These are phyloP conservation scores for Halichondria panicea DNA, from an alignment of 37 sponge, comb jelly and placozoan species.

Conservation along the genomic window DNA sequence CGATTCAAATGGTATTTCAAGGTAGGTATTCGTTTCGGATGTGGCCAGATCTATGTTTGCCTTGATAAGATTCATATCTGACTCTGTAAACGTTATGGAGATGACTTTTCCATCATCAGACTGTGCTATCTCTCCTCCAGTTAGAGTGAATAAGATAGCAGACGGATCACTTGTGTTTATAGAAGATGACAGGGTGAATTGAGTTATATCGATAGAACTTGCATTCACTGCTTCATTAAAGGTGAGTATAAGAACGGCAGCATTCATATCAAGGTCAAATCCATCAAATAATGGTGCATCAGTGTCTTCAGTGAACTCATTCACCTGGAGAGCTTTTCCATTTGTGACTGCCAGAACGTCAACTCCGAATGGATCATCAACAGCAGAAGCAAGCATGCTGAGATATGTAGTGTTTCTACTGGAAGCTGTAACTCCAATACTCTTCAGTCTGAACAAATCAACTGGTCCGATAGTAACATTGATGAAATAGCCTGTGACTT, in stretches of 20 bases:
- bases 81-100: constrained; percentile 29
- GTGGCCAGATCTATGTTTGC: constrained; percentile 62
- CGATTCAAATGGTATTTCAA: constrained; percentile 35
- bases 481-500: constrained; percentile 62
- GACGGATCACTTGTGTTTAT: constrained; percentile 20
- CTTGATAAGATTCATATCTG: constrained; percentile 80
- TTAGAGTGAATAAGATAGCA: constrained; percentile 29
- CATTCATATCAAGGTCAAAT: constrained; percentile 82
- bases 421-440: constrained; percentile 57
- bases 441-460: constrained; percentile 82
- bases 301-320: constrained; percentile 62
- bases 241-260: constrained; percentile 45
- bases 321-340: constrained; percentile 63
- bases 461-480: constrained; percentile 66
- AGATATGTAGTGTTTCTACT: constrained; percentile 63
- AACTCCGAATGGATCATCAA: constrained; percentile 73
- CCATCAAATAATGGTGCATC: constrained; percentile 53
- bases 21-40: constrained; percentile 53
- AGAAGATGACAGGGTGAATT: constrained; percentile 61
- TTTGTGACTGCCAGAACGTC: constrained; percentile 84
- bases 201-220: constrained; percentile 34
- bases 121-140: constrained; percentile 41
- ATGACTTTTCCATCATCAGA: constrained; percentile 63
- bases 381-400: constrained; percentile 54
- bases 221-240: constrained; percentile 81